Percentiles rank a stretch among this genome's conserved stretches.
phyloP scores from a whole-genome alignment of 1,140 invertebrate species.

The Hyles euphorbiae region DNA sequence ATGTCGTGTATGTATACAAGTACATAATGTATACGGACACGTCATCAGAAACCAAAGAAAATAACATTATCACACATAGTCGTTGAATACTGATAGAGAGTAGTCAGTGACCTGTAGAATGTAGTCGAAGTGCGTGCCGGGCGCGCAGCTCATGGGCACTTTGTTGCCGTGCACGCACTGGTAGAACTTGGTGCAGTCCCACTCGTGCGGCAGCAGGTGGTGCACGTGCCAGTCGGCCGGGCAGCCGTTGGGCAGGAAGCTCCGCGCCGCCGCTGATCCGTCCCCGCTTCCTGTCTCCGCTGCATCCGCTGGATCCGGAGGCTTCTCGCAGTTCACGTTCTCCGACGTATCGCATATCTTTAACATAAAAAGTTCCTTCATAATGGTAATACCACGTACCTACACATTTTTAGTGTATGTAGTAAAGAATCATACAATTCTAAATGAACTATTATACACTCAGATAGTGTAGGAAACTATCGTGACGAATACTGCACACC shows the following conservation, averaged over 20 bases:
- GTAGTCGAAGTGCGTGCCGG: slow-evolving; percentile 11
- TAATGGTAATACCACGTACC: too few relatives aligned
- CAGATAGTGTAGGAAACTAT: too few relatives aligned
- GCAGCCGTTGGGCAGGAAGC: slow-evolving; percentile 30
- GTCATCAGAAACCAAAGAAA: too few relatives aligned
- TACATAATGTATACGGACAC: too few relatives aligned
- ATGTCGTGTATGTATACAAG: too few relatives aligned
- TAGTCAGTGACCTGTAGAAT: background rate
- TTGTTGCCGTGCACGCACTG: slow-evolving; percentile 32
- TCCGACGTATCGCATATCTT: background rate
- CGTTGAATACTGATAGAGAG: too few relatives aligned
- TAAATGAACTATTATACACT: too few relatives aligned
- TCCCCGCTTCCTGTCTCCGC: background rate
- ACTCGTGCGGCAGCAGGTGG: slow-evolving; percentile 60
- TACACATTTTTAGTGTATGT: too few relatives aligned
- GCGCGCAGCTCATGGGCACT: slow-evolving; percentile 24
- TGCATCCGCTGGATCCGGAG: background rate
- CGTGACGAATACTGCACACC: too few relatives aligned
- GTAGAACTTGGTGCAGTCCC: slow-evolving; percentile 68
- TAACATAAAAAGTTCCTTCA: too few relatives aligned
- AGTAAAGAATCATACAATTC: too few relatives aligned
- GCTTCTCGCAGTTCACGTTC: background rate
- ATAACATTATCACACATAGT: too few relatives aligned
- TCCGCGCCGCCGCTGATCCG: background rate
- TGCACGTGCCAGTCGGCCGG: slow-evolving; percentile 29